phyloP scores from a whole-genome alignment of 2,113 vertebrate genomes.

The Periophthalmodon schlosseri region DNA sequence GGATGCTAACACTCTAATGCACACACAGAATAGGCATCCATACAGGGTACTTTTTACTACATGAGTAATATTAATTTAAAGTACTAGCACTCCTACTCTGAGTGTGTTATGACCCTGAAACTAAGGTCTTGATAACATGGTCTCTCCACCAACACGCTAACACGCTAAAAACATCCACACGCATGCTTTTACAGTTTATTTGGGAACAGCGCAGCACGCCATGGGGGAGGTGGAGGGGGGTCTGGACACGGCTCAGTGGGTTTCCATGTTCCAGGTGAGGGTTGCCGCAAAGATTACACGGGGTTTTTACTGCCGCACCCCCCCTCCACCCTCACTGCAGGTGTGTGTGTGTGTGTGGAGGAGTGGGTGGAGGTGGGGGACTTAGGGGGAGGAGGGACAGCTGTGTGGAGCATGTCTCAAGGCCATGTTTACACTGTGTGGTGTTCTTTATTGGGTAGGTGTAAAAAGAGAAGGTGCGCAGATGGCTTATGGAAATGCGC shows the following conservation, averaged over 20 bases:
- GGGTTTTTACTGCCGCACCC: slow-evolving; percentile 41
- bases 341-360: not conserved
- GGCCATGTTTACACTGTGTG: slow-evolving; percentile 4
- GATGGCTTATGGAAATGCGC: not conserved
- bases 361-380: too few relatives aligned
- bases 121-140: not conserved
- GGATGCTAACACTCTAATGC: too few relatives aligned
- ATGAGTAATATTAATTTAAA: too few relatives aligned
- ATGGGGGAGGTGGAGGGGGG: slow-evolving; percentile 29
- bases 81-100: too few relatives aligned
- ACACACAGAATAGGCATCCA: too few relatives aligned
- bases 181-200: slow-evolving; percentile 58
- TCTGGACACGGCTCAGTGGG: slow-evolving; percentile 58
- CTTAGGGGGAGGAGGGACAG: not conserved
- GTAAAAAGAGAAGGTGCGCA: not conserved
- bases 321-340: slow-evolving; percentile 13
- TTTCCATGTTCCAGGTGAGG: slow-evolving; percentile 60
- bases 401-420: slow-evolving; percentile 18
- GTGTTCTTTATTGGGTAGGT: not conserved
- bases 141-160: slow-evolving; percentile 12
- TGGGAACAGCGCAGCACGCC: slow-evolving; percentile 48
- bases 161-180: not conserved
- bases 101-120: too few relatives aligned
- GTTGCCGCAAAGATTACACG: slow-evolving; percentile 48
- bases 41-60: too few relatives aligned